phyloP scores from a whole-genome alignment of 2,113 vertebrate genomes.

The Oceanites oceanicus region DNA sequence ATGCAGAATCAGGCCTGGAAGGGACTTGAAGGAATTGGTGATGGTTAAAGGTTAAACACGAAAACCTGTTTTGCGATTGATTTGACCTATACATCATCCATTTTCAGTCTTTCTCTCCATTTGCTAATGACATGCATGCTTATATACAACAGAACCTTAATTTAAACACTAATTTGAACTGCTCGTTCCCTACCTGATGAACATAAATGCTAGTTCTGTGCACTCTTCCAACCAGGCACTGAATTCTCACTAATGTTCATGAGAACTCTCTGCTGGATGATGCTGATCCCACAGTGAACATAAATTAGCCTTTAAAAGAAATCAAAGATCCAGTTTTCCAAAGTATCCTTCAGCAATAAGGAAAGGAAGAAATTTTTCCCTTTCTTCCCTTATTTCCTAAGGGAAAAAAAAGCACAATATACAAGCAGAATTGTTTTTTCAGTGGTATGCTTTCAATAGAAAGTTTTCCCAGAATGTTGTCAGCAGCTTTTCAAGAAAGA shows the following conservation, averaged over 20 bases:
- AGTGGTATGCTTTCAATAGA: not conserved
- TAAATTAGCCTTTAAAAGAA: not conserved
- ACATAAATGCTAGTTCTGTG: not conserved
- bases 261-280: not conserved
- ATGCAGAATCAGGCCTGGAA: not conserved
- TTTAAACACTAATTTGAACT: not conserved
- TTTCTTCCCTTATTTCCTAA: not conserved
- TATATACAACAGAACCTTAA: constrained; percentile 1
- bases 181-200: not conserved
- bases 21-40: not conserved
- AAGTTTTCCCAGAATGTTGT: not conserved
- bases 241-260: not conserved
- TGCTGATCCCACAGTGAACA: not conserved
- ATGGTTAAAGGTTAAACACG: not conserved
- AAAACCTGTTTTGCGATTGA: not conserved
- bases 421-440: not conserved
- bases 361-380: not conserved
- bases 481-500: constrained; percentile 7
- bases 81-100: constrained; percentile 37
- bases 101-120: not conserved
- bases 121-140: not conserved
- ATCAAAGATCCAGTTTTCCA: not conserved
- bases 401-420: constrained; percentile 19
- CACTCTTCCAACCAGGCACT: not conserved
- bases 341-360: not conserved